Base-by-base conservation (phyloP, 2,888 invertebrate species). In the Tinea trinotella region DNA sequence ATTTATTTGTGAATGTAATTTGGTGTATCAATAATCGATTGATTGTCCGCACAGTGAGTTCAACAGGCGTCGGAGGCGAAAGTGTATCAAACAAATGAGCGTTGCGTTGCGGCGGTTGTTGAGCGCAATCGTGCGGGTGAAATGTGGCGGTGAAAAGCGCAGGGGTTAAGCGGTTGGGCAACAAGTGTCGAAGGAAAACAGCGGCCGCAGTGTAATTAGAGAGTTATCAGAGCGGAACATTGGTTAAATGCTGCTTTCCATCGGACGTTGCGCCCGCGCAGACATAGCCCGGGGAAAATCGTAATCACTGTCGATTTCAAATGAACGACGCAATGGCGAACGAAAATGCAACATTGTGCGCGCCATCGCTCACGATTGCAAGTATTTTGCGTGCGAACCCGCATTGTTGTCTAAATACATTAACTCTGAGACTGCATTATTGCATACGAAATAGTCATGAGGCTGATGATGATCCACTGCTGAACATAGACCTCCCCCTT, bases 221-320 rank as follows among this genome's bases (percentile, higher is more conserved):
- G 76, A 79, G 77, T 83, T 82, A 84, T 85, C 77, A 84, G 85
- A 84, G 82, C 83, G 72, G 71, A 81, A 82, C 84, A 84, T 84
- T 83, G 82, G 85, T 78, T 81, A 82, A 85, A 81, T 77, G 77
- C 71, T 79, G 81, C 83, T 85, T 84, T 84, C 84, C 83, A 85
- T 83, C 85, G 82, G 78, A 80, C 82, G 72, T 81, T 82, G 83
- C 79, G 80, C 76, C 70, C 72, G 79, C 76, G 78, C 80, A 76
- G 76, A 68, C 69, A 68, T 69, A 74, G 75, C 75, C 74, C 75
- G 79, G 82, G 83, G 84, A 81, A 84, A 84, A 81, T 83, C 76
- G 81, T 78, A 83, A 83, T 81, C 83, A 85, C 84, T 85, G 80
- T 84, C 83, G 82, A 82, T 85, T 85, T 84, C 83, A 74, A 80